phyloP scores from a whole-genome alignment of 1,140 invertebrate genomes.

The Mya arenaria region DNA sequence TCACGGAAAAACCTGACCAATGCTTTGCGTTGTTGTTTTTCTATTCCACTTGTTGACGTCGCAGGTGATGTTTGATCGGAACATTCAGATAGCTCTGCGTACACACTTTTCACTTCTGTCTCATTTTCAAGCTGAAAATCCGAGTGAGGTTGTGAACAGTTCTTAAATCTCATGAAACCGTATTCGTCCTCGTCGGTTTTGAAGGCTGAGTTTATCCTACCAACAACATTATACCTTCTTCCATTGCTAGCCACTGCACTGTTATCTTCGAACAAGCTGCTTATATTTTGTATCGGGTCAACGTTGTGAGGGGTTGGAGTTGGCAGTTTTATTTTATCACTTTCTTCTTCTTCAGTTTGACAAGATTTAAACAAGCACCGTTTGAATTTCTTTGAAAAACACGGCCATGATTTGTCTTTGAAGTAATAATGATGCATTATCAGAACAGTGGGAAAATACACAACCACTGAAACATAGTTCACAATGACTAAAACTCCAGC shows the following conservation, averaged over 20 bases:
- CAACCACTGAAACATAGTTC: conserved; percentile 72
- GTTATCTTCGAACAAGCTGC: conserved; percentile 22
- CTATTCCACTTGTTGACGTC: background rate
- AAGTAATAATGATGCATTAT: conserved; percentile 66
- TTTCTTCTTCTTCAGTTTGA: background rate
- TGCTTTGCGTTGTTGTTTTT: conserved; percentile 13
- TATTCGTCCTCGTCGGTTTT: conserved; percentile 24
- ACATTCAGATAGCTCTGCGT: background rate
- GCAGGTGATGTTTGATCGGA: background rate
- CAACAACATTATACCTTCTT: conserved; percentile 29
- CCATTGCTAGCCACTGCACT: conserved; percentile 23
- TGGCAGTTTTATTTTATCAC: background rate
- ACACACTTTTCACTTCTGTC: background rate
- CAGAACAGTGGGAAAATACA: conserved; percentile 72
- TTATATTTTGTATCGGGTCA: background rate
- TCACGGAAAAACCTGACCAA: conserved; percentile 60
- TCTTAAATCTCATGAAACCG: conserved; percentile 29
- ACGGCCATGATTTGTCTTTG: conserved; percentile 54
- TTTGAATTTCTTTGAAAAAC: background rate
- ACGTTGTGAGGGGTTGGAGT: background rate
- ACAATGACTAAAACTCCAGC: conserved; percentile 69
- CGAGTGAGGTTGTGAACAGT: background rate
- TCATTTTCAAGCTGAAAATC: conserved; percentile 25
- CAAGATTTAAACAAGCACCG: background rate
- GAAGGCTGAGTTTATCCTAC: conserved; percentile 21